A percentile compares a stretch with the other conserved stretches of the same genome.
phyloP scores from a whole-genome alignment of 2,113 vertebrate genomes.

The Anarhynchus alexandrinus region DNA sequence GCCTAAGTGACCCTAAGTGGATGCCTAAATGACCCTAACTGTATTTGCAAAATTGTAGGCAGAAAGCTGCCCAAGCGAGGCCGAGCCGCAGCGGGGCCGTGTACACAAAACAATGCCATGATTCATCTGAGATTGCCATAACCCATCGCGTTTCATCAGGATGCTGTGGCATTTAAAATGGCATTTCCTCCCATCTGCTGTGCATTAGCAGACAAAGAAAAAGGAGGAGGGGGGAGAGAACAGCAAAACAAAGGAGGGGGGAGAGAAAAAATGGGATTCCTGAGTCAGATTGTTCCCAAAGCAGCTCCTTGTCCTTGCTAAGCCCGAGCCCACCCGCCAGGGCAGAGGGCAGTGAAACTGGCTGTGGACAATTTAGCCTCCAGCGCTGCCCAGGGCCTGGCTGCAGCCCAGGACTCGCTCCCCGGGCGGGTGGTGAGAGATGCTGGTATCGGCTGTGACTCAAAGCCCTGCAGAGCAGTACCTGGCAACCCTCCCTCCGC shows the following conservation, averaged over 20 bases:
- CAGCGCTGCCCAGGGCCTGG: accelerated
- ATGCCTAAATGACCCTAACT: too few species aligned
- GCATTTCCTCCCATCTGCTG: slow-evolving; percentile 72
- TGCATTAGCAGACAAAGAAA: slow-evolving; percentile 62
- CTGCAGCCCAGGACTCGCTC: neutral
- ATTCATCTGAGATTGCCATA: slow-evolving; percentile 54
- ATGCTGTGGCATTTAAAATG: slow-evolving; percentile 68
- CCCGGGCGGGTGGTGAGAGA: neutral
- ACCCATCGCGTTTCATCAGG: slow-evolving; percentile 44
- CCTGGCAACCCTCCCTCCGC: neutral
- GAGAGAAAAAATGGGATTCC: neutral
- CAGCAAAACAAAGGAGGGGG: slow-evolving; percentile 19
- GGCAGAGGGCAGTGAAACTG: neutral
- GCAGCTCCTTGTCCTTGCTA: neutral
- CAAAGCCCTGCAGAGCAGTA: neutral
- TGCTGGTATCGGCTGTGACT: neutral
- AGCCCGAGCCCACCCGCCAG: neutral
- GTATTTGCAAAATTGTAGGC: neutral
- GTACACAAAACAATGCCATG: slow-evolving; percentile 43
- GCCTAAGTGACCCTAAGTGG: neutral
- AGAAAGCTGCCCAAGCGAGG: neutral
- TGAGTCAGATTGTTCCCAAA: neutral
- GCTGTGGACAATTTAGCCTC: neutral
- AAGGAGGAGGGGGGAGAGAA: slow-evolving; percentile 29
- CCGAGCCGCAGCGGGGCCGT: neutral